Conservation (phyloP, 2,113 vertebrate genomes). For the Atrichornis clamosus region DNA sequence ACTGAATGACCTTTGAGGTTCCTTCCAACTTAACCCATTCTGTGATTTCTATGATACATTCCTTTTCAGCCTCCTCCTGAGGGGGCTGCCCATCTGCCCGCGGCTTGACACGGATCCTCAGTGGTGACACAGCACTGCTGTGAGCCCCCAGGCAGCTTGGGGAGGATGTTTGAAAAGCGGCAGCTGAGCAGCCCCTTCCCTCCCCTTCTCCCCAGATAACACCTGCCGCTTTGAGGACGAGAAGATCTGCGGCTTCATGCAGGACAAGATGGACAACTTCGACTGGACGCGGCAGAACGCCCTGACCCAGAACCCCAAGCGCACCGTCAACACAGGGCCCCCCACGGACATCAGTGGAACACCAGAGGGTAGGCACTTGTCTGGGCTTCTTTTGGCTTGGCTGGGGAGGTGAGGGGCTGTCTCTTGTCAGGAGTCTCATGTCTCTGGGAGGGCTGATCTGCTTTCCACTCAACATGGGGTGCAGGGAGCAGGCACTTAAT, state of each 20-base stretch:
- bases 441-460: background rate
- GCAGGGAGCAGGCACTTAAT: conserved; percentile 32
- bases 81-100: background rate
- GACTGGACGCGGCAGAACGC: conserved; percentile 96
- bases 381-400: background rate
- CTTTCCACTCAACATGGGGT: background rate
- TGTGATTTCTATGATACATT: background rate
- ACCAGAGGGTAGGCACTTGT: conserved; percentile 80
- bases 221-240: conserved; percentile 94
- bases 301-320: conserved; percentile 90
- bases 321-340: conserved; percentile 91
- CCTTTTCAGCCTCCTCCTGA: background rate
- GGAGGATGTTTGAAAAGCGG: background rate
- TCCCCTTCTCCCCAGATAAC: conserved; percentile 72
- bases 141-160: background rate
- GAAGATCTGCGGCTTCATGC: conserved; percentile 91
- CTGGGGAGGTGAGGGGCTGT: background rate
- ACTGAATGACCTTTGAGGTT: background rate
- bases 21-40: background rate
- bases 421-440: background rate
- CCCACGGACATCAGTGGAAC: conserved; percentile 90
- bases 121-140: background rate
- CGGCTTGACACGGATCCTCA: accelerated
- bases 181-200: background rate
- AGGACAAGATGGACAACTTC: conserved; percentile 91